Evolutionary conservation across 2,113 vertebrate genomes (phyloP).

Genomic region (Eretmochelys imbricata): DNA sequence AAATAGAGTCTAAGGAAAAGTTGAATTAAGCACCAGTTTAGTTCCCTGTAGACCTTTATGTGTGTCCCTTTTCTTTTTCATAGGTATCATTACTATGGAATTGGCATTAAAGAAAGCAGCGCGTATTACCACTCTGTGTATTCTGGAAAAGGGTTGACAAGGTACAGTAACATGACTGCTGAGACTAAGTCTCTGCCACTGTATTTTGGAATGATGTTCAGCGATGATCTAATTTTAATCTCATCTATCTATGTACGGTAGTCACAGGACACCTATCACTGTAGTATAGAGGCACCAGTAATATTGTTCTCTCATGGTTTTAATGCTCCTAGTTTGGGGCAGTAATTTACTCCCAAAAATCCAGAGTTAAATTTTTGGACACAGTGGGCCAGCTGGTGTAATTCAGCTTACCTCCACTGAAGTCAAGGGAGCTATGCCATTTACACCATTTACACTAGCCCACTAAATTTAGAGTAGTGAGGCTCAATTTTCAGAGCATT

Average conservation of each 20-base stretch:
- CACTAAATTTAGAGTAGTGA: neutral
- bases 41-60: neutral
- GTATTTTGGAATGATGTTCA: neutral
- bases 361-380: neutral
- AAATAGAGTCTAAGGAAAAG: neutral
- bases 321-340: neutral
- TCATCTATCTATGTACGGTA: neutral
- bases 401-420: neutral
- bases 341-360: neutral
- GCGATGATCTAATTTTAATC: neutral
- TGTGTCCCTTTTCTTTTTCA: neutral
- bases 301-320: neutral
- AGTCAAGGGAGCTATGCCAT: neutral
- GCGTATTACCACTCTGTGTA: conserved; percentile 98
- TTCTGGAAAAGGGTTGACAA: conserved; percentile 97
- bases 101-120: conserved; percentile 99
- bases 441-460: neutral
- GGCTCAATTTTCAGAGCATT: conserved; percentile 25
- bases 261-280: neutral
- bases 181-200: neutral
- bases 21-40: neutral
- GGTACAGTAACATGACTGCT: conserved; percentile 78
- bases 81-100: conserved; percentile 99
- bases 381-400: neutral
- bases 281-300: neutral